Percentiles rank a stretch among this genome's conserved stretches.
These are phyloP conservation scores for Schizopygopsis pylzovi DNA, from an alignment of 2,797 vertebrate species.

Conservation along the genomic window DNA sequence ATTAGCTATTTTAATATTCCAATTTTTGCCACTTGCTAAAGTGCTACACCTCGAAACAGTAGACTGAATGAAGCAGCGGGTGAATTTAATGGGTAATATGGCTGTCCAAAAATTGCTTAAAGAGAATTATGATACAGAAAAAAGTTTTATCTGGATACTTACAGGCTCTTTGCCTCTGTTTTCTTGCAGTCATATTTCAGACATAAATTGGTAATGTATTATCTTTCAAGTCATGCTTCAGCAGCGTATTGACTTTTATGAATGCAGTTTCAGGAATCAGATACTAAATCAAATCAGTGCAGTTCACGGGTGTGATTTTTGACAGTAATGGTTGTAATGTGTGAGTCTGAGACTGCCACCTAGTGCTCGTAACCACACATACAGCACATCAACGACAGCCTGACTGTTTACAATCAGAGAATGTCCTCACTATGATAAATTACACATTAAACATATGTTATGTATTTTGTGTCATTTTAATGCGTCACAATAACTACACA, in stretches of 20 bases:
- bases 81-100: not conserved
- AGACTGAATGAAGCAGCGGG: not conserved
- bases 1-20: not conserved
- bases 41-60: not conserved
- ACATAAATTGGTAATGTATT: not conserved
- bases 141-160: not conserved
- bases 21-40: not conserved
- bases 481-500: not conserved
- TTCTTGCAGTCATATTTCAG: not conserved
- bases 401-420: not conserved
- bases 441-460: not conserved
- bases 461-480: not conserved
- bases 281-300: constrained; percentile 19
- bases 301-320: constrained; percentile 21
- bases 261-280: constrained; percentile 12
- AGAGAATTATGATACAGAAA: not conserved
- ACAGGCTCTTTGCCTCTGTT: constrained; percentile 1
- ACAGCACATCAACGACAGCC: not conserved
- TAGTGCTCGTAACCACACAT: not conserved
- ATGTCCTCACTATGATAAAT: not conserved
- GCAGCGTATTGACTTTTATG: not conserved
- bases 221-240: not conserved
- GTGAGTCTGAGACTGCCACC: constrained; percentile 50
- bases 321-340: constrained; percentile 32
- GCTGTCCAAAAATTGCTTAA: not conserved